phyloP scores from a whole-genome alignment of 2,888 invertebrate genomes.

The Acleris emargana region DNA sequence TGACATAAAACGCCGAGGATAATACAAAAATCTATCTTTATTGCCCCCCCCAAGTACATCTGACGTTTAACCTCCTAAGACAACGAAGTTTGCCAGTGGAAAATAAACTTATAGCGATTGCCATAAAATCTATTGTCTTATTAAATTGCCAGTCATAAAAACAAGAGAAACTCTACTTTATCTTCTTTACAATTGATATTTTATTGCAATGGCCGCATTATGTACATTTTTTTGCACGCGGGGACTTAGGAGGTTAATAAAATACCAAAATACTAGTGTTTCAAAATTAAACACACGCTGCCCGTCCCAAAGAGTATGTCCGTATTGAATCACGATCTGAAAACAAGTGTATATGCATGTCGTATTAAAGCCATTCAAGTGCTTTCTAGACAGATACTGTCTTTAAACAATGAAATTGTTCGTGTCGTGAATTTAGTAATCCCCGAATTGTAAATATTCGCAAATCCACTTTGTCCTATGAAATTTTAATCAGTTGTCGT shows the following conservation, averaged over 20 bases:
- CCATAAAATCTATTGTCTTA: no score
- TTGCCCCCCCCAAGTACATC: background rate
- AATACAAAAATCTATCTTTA: background rate
- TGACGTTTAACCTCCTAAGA: no score
- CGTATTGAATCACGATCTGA: conserved; percentile 32
- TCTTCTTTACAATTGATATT: no score
- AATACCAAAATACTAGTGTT: conserved; percentile 8
- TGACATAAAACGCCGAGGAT: background rate
- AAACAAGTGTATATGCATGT: conserved; percentile 49
- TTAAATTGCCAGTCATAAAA: no score
- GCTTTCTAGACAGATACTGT: conserved; percentile 78
- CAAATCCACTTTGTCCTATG: conserved; percentile 55
- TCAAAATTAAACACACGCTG: conserved; percentile 42
- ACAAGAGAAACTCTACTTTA: no score
- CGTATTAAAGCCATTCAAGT: conserved; percentile 57
- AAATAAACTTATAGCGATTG: no score
- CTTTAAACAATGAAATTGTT: conserved; percentile 60
- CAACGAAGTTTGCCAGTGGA: no score
- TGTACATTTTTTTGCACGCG: no score
- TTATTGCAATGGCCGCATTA: no score
- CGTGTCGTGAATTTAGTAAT: conserved; percentile 30
- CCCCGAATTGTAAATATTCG: conserved; percentile 58
- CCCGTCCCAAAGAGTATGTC: conserved; percentile 62
- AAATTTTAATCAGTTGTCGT: conserved; percentile 50
- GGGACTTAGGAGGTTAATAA: no score